Base-by-base conservation (phyloP, 2,797 vertebrate genomes). In the Helarctos malayanus region DNA sequence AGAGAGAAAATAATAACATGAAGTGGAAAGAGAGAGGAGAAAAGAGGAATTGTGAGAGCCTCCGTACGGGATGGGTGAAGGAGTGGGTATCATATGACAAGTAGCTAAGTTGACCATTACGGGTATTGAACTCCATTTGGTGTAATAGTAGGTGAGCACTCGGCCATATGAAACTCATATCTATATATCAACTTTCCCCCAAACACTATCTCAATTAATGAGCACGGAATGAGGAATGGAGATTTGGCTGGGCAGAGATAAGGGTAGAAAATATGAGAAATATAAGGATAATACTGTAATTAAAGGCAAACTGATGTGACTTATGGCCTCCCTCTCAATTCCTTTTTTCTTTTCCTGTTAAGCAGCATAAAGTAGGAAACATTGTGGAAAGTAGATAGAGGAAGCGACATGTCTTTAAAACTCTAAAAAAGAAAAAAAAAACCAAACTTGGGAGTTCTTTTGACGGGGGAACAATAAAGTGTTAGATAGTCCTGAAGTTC, bases 401-500 rank as follows among this genome's bases (percentile, higher is more conserved):
- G 65, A 94, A 97, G 88, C 23, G 23, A 81, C 19, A 32, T 95
- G 94, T 96, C 85, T 98, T 97, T 95, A 92, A 95, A 95, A 94
- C 87, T 91, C 52, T 27, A 27, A 79, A 49, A 83, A 56, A 69
- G 56, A 52, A 56, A 65, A 61, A 76, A 83, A 95, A 79, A 69
- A 41, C 45, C 85, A 82, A 87, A 96, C 88, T 96, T 89, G 91
- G 82, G 65, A 89, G 94, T 97, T 10, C 98, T 99, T 98, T 98
- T 98, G 97, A 96, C 97, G 63, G 93, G 84, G 97, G 98, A 98
- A 94, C 0, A 80, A 97, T 97, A 95, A 84, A 71, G 79, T 93
- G 84, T 82, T 94, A 98, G 98, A 98, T 98, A 98, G 98, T 97
- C 47, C 95, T 78, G 87, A 98, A 93, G 90, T 96, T 98, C 96